Base-by-base conservation (phyloP, 2,113 vertebrate species). In the Ictalurus furcatus region DNA sequence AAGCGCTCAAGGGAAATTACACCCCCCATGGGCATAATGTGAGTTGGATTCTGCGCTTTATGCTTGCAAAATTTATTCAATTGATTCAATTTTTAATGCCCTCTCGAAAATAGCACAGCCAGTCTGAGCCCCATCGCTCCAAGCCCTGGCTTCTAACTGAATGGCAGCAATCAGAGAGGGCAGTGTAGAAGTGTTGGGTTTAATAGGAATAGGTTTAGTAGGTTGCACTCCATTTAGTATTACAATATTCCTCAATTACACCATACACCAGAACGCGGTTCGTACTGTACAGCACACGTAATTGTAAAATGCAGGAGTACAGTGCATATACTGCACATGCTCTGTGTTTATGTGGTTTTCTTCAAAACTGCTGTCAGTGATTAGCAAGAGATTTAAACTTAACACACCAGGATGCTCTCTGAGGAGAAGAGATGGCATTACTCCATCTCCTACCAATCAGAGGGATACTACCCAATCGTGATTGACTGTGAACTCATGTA, bases 41-140 rank as follows among this genome's bases (percentile, higher is more conserved):
- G 52, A 69, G 85, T 30, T 73, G 8, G 83, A 89, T 81, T 85
- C 74, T 21, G 48, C 40, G 74, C 37, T 89, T 89, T 87, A 80
- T 73, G 74, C 73, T 86, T 87, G 83, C 40, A 87, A 91, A 86
- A 91, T 89, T 85, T 91, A 91, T 91, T 91, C 88, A 85, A 85
- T 88, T 82, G 88, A 91, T 91, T 85, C 79, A 74, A 91, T 71
- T 91, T 91, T 87, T 89, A 89, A 89, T 89, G 61, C 44, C 34
- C 40, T 30, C 74, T 89, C 74, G 21, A 82, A 89, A 91, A 91
- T 89, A 89, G 88, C 90, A 44, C 34, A 23, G 65, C 63, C 44
- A 19, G 63, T 44, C 52, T 87, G 76, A 56, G 61, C 65, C 78
- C 4, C 37, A 34, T 1, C 21, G n/a, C 37, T 65, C 58, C 30